A percentile compares a stretch with the other conserved stretches of the same genome.
These are phyloP conservation scores for Metacarcinus magister DNA, from an alignment of 2,888 invertebrate species.

Conservation along the genomic window DNA sequence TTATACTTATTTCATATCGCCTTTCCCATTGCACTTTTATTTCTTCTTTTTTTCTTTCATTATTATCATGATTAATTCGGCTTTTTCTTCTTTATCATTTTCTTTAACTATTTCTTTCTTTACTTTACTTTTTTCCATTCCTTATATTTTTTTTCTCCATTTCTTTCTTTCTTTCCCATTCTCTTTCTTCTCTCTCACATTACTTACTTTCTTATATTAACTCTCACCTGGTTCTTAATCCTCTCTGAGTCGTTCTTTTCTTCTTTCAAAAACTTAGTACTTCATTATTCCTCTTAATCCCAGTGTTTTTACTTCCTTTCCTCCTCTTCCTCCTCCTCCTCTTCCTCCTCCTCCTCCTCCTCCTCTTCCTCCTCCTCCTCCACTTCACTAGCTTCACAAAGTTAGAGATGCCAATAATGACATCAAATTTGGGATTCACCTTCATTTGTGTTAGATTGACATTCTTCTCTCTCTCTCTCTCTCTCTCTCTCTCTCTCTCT, in stretches of 20 bases:
- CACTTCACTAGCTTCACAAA: too few species aligned
- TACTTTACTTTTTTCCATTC: background rate
- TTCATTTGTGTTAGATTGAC: too few species aligned
- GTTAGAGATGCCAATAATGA: too few species aligned
- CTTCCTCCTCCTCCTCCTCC: background rate
- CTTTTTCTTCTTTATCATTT: background rate
- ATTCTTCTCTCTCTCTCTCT: too few species aligned
- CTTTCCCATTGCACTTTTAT: too few species aligned
- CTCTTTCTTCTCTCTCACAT: background rate
- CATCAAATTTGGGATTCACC: too few species aligned
- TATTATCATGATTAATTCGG: too few species aligned
- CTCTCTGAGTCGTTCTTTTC: background rate
- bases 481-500: constrained; percentile 9
- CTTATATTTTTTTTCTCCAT: background rate
- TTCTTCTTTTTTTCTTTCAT: too few species aligned
- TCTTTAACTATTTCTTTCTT: background rate
- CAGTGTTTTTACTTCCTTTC: too few species aligned
- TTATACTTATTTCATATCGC: too few species aligned
- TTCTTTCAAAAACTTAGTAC: background rate
- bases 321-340: background rate
- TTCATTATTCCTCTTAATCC: background rate
- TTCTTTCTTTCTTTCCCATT: background rate
- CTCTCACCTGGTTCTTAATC: background rate
- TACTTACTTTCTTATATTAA: background rate
- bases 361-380: background rate